Evolutionary conservation across 2,113 vertebrate genomes (phyloP), one percentile per base, ranked within the genome.

Genomic region (Salvelinus fontinalis): DNA sequence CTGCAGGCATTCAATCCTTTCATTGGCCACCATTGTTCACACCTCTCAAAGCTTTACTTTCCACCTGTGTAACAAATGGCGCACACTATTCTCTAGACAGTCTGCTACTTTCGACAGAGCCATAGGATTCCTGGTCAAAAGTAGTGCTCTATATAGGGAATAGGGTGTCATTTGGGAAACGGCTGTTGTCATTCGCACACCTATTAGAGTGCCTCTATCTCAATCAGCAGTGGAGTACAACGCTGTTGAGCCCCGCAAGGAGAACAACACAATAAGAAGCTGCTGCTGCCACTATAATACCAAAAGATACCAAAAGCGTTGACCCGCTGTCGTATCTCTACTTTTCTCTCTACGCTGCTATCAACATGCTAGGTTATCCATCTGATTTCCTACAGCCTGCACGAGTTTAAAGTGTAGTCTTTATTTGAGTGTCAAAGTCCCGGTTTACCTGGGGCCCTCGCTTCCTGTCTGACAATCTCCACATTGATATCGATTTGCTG

Each of bases 371-470:
- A 26, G 54, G 69, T 39, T 13, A 69, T 60, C 70, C 51, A 1
- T 54, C 51, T 54, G 34, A 54, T 54, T 16, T 14, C 16, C 39
- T 44, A 24, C 70, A 73, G 74, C 71, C 48, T 39, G 44, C 14
- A 51, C 26, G 12, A 48, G 34, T 70, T 79, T 71, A 69, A 75
- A 79, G 70, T 13, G 68, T 22, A 48, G 31, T 34, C 66, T 34
- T 65, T 75, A 64, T 79, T 57, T 67, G 73, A 81, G 70, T 71
- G 31, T 59, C 44, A 60, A 64, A 73, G 31, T 6, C 26, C 67
- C 9, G 62, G 57, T 62, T 34, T 78, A 39, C 67, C 20, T 49
- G 48, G 48, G 48, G 2, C 5, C 3, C 64, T 20, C 5, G 4
- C n/a, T 69, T 27, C n/a, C 34, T 70, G 1, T 68, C 22, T 68